Conservation (phyloP, 64 coral and sea anemone species). For the Montipora capricornis region DNA sequence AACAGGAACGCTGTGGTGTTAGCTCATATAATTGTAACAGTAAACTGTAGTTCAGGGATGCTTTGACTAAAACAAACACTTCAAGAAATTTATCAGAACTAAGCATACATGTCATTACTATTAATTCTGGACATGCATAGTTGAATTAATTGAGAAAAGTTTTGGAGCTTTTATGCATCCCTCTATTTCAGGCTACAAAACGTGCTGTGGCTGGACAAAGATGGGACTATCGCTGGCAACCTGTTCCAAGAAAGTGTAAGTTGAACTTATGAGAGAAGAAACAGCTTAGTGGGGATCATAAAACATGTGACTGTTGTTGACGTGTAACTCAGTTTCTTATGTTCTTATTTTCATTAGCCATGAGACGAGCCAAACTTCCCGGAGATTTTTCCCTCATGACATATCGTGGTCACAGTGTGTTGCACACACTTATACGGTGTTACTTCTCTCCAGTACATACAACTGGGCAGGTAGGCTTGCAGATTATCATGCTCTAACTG, state of each 20-base stretch:
- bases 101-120: too few relatives aligned
- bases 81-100: too few relatives aligned
- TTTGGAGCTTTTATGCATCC: not conserved
- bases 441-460: conserved; percentile 92
- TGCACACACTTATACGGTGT: conserved; percentile 82
- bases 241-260: conserved; percentile 86
- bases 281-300: too few relatives aligned
- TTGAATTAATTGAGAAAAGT: not conserved
- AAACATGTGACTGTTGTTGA: not conserved
- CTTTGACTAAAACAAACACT: too few relatives aligned
- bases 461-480: conserved; percentile 82
- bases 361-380: conserved; percentile 55
- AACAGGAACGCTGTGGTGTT: too few relatives aligned
- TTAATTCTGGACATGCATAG: too few relatives aligned
- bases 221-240: conserved; percentile 98
- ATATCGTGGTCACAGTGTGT: conserved; percentile 90
- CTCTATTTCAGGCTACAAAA: conserved; percentile 72
- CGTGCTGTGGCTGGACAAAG: conserved; percentile 69
- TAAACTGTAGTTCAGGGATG: too few relatives aligned
- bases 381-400: conserved; percentile 96
- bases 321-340: not conserved
- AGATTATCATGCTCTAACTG: not conserved
- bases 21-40: too few relatives aligned
- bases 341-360: conserved; percentile 1
- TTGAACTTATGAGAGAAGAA: not conserved